A percentile compares a stretch with the other conserved stretches of the same genome.
phyloP scores from a whole-genome alignment of 2,113 vertebrate genomes.

The Eurystomus gularis region DNA sequence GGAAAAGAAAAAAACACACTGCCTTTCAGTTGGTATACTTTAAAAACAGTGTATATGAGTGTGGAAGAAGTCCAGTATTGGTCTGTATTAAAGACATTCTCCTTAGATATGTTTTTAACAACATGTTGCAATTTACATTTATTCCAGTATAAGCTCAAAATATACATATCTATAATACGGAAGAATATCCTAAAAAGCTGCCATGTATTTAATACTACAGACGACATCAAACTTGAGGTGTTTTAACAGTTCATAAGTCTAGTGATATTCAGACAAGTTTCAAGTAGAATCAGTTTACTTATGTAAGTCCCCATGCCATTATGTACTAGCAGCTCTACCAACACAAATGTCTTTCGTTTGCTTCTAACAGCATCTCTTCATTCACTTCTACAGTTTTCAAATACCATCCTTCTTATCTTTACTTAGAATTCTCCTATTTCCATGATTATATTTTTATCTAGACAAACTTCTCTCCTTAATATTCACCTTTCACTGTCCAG shows the following conservation, averaged over 20 bases:
- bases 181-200: background rate
- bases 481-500: background rate
- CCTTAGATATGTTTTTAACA: background rate
- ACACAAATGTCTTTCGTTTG: background rate
- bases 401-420: background rate
- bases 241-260: background rate
- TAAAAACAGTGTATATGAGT: background rate
- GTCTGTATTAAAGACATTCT: background rate
- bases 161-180: accelerated
- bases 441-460: background rate
- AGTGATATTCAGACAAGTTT: background rate
- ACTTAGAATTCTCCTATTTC: background rate
- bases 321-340: background rate
- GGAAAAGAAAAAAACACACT: background rate
- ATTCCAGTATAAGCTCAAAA: background rate
- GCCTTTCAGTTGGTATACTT: background rate
- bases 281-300: background rate
- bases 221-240: background rate
- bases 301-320: background rate
- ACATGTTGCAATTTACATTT: background rate
- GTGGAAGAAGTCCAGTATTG: background rate
- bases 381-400: background rate
- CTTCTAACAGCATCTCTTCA: background rate
- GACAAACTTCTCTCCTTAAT: background rate
- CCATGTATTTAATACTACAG: background rate